Percentiles rank a stretch among this genome's conserved stretches.
Evolutionary conservation across 2,113 vertebrate genomes (phyloP).

Genomic region (Vicugna pacos): DNA sequence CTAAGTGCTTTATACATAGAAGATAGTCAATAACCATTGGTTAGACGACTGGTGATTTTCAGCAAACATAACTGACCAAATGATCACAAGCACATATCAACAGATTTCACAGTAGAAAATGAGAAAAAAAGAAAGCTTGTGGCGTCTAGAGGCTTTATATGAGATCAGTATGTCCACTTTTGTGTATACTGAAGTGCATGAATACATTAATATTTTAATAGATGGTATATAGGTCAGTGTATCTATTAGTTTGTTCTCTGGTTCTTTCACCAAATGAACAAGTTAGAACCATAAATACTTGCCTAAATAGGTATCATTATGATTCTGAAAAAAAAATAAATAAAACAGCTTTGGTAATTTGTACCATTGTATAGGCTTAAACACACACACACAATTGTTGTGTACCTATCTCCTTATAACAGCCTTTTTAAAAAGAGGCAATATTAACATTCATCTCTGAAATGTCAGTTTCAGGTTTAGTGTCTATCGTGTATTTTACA

Average conservation of each 20-base stretch:
- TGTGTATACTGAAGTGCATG: background rate
- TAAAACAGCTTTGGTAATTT: background rate
- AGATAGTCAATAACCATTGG: background rate
- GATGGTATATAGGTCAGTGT: background rate
- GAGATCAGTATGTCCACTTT: fast-evolving
- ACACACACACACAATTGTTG: background rate
- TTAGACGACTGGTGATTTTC: background rate
- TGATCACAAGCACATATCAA: background rate
- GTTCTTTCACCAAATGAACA: background rate
- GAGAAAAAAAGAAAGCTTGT: background rate
- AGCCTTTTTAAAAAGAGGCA: background rate
- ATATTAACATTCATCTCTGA: background rate
- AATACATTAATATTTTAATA: background rate
- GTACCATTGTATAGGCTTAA: background rate
- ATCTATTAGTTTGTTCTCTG: background rate
- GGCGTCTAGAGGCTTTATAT: background rate
- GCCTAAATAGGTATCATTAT: background rate
- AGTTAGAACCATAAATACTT: background rate
- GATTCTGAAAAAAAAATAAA: background rate
- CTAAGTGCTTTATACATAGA: background rate
- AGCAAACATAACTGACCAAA: background rate
- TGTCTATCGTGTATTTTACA: background rate
- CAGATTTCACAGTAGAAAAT: background rate
- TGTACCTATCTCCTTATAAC: background rate
- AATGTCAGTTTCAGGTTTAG: background rate